Evolutionary conservation across 2,113 vertebrate genomes (phyloP).

Genomic region (Ptyas mucosa): DNA sequence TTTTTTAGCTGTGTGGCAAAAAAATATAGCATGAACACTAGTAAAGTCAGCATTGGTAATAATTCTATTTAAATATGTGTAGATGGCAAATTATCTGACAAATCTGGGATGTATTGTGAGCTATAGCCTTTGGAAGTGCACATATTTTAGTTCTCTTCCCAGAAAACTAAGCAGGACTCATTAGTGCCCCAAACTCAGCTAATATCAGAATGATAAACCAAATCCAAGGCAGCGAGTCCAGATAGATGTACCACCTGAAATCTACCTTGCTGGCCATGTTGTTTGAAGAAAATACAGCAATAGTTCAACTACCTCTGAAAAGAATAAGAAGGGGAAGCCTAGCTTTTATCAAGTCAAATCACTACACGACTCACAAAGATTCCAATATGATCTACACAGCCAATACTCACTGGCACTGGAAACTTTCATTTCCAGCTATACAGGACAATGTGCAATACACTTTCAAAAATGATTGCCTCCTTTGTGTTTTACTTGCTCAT

Average conservation of each 20-base stretch:
- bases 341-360: neutral
- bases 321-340: neutral
- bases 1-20: neutral
- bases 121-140: neutral
- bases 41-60: neutral
- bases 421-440: neutral
- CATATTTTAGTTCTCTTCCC: neutral
- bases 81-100: neutral
- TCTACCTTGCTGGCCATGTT: neutral
- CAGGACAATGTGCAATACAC: neutral
- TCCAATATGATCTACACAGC: neutral
- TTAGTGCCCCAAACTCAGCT: neutral
- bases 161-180: neutral
- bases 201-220: neutral
- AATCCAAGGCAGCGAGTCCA: neutral
- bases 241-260: neutral
- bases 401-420: neutral
- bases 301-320: neutral
- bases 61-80: neutral
- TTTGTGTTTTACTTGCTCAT: neutral
- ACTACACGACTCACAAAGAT: neutral
- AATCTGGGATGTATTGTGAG: neutral
- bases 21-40: neutral
- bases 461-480: neutral
- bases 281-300: neutral